A percentile compares a stretch with the other conserved stretches of the same genome.
phyloP scores from a whole-genome alignment of 2,888 invertebrate genomes.

The Charanyca ferruginea region DNA sequence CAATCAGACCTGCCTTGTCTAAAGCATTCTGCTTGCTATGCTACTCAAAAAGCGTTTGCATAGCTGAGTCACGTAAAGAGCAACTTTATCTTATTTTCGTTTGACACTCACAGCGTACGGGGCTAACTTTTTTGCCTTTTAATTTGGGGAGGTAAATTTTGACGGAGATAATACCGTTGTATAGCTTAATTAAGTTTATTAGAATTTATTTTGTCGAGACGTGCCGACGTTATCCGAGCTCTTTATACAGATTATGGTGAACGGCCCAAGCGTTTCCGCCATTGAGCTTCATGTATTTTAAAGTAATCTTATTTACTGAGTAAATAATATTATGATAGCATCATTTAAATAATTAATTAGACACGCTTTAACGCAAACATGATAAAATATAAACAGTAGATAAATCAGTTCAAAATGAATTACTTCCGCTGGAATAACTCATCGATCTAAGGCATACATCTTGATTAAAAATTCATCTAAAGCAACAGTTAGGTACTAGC shows the following conservation, averaged over 20 bases:
- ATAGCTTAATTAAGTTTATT: constrained; percentile 89
- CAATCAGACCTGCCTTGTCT: constrained; percentile 18
- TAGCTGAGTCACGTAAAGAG: constrained; percentile 79
- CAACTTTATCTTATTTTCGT: constrained; percentile 78
- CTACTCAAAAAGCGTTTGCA: constrained; percentile 56
- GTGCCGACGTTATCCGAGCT: constrained; percentile 71
- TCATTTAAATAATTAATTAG: constrained; percentile 38
- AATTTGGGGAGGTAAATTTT: constrained; percentile 83
- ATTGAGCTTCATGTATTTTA: constrained; percentile 44
- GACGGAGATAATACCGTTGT: constrained; percentile 84
- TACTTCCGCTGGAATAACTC: constrained; percentile 46
- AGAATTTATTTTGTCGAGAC: constrained; percentile 86
- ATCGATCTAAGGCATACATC: constrained; percentile 39
- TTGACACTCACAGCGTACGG: constrained; percentile 73
- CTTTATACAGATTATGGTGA: constrained; percentile 55
- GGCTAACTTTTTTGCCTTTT: constrained; percentile 78
- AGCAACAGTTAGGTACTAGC: constrained; percentile 37
- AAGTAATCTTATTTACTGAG: constrained; percentile 37
- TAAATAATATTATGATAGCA: constrained; percentile 33
- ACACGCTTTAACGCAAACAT: constrained; percentile 37
- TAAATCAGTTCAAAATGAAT: constrained; percentile 39
- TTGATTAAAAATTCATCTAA: constrained; percentile 54
- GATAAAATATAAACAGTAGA: constrained; percentile 52
- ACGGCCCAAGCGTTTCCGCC: constrained; percentile 44
- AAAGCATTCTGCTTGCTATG: constrained; percentile 33